These are phyloP conservation scores for Pomatostomus ruficeps DNA, from an alignment of 2,113 vertebrate genomes.

Conservation along the genomic window DNA sequence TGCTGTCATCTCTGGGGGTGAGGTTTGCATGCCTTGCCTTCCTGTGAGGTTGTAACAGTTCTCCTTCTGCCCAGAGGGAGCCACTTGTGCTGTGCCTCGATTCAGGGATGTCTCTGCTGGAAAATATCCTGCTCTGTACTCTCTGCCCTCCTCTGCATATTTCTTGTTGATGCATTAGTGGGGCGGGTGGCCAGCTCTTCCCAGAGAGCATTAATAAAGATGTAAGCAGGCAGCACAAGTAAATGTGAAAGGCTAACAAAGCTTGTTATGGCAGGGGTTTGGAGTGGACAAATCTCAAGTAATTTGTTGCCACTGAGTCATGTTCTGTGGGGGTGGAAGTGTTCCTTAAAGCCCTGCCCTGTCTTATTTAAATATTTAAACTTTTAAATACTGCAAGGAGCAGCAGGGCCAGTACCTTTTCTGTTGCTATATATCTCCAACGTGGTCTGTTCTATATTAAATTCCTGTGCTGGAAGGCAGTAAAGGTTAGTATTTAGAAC, in stretches of 20 bases:
- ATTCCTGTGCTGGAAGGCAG: neutral
- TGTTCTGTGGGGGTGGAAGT: neutral
- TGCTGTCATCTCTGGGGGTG: neutral
- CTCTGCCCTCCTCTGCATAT: neutral
- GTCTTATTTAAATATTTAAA: neutral
- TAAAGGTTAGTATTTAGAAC: neutral
- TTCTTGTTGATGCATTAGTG: neutral
- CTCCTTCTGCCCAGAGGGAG: neutral
- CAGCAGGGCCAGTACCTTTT: neutral
- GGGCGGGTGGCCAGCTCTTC: neutral
- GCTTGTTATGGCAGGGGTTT: neutral
- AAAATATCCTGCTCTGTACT: neutral
- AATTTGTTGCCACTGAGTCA: constrained; percentile 1
- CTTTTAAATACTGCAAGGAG: neutral
- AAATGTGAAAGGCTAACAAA: neutral
- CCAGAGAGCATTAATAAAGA: neutral
- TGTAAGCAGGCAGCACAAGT: neutral
- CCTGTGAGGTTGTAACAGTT: neutral
- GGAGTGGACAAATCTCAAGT: neutral
- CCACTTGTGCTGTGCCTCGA: neutral
- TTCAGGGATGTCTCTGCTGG: neutral
- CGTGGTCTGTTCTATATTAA: neutral
- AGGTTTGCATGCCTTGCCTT: constrained; percentile 1
- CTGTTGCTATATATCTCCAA: neutral
- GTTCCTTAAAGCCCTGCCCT: neutral